phyloP scores from a whole-genome alignment of 2,797 vertebrate species.

The Catharus ustulatus region DNA sequence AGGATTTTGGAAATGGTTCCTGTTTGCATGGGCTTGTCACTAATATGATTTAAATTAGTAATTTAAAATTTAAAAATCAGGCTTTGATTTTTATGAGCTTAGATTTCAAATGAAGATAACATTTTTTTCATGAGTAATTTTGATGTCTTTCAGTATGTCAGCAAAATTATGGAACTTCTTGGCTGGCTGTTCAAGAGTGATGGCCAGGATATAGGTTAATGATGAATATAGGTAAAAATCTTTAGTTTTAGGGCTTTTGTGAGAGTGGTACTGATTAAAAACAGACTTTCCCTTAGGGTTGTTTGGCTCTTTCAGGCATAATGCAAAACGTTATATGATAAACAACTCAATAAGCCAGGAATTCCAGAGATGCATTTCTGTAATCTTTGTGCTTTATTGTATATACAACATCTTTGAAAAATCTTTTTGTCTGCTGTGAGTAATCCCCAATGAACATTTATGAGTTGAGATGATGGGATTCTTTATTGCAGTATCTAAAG shows the following conservation, averaged over 20 bases:
- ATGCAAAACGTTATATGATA: neutral
- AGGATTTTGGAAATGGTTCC: neutral
- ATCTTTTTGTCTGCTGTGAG: neutral
- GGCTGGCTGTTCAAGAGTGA: neutral
- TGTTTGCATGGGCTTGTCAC: neutral
- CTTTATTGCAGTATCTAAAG: neutral
- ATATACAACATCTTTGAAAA: neutral
- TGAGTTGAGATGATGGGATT: neutral
- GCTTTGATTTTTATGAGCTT: neutral
- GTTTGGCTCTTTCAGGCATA: neutral
- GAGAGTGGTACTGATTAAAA: neutral
- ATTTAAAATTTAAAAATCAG: neutral
- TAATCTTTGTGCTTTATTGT: neutral
- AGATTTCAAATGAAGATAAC: neutral
- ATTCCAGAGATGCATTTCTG: conserved; percentile 4
- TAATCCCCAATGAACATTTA: neutral
- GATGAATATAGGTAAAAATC: neutral
- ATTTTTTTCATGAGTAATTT: neutral
- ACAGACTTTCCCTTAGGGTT: neutral
- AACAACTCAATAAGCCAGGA: neutral
- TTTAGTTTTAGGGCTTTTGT: neutral
- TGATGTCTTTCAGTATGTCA: neutral
- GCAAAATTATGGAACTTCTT: neutral
- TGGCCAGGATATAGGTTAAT: neutral
- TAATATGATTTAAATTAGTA: neutral